These are phyloP conservation scores for Melanotaenia trifasciata DNA, from an alignment of 2,797 vertebrate genomes.

Conservation along the genomic window DNA sequence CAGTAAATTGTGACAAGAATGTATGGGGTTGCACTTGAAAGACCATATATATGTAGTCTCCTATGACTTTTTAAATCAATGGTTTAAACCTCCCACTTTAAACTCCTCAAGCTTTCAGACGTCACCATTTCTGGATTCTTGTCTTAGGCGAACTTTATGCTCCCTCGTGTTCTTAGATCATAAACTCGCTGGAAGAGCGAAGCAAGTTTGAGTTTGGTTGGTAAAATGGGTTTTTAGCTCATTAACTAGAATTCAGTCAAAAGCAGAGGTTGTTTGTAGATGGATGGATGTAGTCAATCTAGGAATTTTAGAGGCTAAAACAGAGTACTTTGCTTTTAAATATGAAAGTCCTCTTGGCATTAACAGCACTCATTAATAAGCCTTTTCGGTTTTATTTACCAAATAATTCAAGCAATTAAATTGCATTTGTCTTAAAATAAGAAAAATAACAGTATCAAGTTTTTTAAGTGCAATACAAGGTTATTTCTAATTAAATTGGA, in stretches of 20 bases:
- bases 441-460: not conserved
- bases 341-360: too few species aligned
- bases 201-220: not conserved
- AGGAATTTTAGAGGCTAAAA: too few species aligned
- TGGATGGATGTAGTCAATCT: too few species aligned
- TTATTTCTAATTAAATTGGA: not conserved
- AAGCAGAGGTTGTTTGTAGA: too few species aligned
- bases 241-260: too few species aligned
- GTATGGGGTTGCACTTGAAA: constrained; percentile 27
- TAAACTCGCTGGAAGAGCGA: not conserved
- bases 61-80: constrained; percentile 22
- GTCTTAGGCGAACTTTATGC: constrained; percentile 4
- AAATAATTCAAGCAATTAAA: not conserved
- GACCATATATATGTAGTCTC: constrained; percentile 14
- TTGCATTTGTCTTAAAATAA: not conserved
- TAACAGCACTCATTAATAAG: not conserved
- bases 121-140: constrained; percentile 26
- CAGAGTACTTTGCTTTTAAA: too few species aligned
- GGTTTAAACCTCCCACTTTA: constrained; percentile 28
- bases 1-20: constrained; percentile 9
- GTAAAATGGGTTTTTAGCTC: not conserved
- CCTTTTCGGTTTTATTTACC: not conserved
- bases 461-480: too few species aligned
- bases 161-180: not conserved
- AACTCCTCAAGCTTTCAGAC: constrained; percentile 19